Evolutionary conservation across 2,888 invertebrate genomes (phyloP), one percentile per base, ranked within the genome.

Genomic region (Thymelicus sylvestris): DNA sequence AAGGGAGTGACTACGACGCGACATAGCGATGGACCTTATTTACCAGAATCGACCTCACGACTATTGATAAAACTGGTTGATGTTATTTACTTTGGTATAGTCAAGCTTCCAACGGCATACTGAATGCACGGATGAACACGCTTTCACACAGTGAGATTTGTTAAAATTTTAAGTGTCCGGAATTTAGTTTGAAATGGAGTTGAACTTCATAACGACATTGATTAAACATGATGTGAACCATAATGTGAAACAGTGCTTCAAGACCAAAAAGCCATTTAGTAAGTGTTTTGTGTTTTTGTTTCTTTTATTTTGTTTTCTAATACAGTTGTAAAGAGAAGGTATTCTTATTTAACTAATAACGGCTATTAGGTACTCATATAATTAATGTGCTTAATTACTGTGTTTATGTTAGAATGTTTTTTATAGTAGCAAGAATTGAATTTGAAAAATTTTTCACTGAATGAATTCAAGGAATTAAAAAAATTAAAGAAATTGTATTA

Each of bases 191-290:
- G 84, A 84, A 80, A 94, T 94, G 94, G 92, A 93, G 79, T 81
- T 93, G 67, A 92, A 92, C 79, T 92, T 92, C 75, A 83, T 92
- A 79, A 84, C 91, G 66, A 89, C 90, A 52, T 84, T 92, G 75
- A 88, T 93, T 72, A 92, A 91, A 85, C 92, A 91, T 77, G 93
- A 94, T 84, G 87, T 93, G 79, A 94, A 94, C 76, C 92, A 92
- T 77, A 94, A 94, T 84, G 89, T 93, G 81, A 91, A 85, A 86
- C 86, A 92, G 89, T 92, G 92, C 81, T 92, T 94, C 79, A 92
- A 93, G 80, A 80, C 88, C n/a, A 94, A 92, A 84, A 93, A 90
- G 75, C 81, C 91, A 50, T 93, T 92, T 74, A 86, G 94, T 94
- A 80, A 93, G 92, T 78, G 48, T 5, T 31, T 31, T 31, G 19